Base-by-base conservation (phyloP, 2,888 invertebrate genomes). In the Allolobophora icterica region DNA sequence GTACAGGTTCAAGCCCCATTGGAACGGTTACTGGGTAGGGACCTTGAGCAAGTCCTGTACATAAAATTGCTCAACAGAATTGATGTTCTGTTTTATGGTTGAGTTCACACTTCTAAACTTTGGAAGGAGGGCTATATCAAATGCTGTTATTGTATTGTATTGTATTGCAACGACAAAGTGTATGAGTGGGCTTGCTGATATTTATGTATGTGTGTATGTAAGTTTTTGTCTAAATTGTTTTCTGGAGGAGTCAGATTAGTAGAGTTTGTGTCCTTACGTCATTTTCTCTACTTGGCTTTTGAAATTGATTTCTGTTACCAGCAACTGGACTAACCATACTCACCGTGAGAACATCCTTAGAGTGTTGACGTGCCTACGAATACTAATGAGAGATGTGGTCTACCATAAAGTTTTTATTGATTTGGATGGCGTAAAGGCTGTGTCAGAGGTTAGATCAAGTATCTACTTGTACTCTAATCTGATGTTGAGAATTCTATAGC, bases 391-490 rank as follows among this genome's bases (percentile, higher is more conserved):
- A 71, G 95, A 95, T 91, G 91, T 93, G 0, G 90, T 92, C 19
- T 95, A 93, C 93, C 95, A 94, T 93, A 93, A 93, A 90, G 92
- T 93, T 42, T 94, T 95, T 93, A 94, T 94, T 91, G 91, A 94
- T 45, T 93, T 94, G 15, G 93, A 93, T 89, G 94, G 94, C 52
- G 93, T 94, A 35, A 94, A 93, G 91, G 93, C 93, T 89, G 92
- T 95, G 89, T 93, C 94, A 42, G 94, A 94, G 93, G 94, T 94
- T 93, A 89, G 83, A 45, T 87, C 6, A 35, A 17, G 8, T 71
- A 71, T 71, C 35, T 91, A 91, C 33, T 21, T 3, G 35, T 35
- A 34, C 21, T 5, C n/a, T 83, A 33, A 34, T 40, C 42, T 71
- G 42, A 0, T 40, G 33, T 84, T 71, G 11, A 71, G 30, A 71